These are phyloP conservation scores for Calidris pugnax DNA, from an alignment of 2,113 vertebrate species.

Conservation along the genomic window DNA sequence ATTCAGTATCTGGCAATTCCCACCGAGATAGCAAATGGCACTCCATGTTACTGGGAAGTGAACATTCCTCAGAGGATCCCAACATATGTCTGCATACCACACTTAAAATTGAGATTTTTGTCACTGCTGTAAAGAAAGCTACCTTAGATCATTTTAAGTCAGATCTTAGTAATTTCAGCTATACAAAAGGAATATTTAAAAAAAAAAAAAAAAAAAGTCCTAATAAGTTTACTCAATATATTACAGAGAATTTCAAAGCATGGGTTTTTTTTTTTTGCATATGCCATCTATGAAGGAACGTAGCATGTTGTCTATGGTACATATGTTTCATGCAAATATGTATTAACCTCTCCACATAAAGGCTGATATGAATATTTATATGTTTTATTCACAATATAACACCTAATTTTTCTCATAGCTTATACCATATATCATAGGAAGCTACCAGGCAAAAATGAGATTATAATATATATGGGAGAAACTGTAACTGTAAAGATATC, in stretches of 20 bases:
- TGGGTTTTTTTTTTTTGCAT: accelerated
- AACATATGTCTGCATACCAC: constrained; percentile 1
- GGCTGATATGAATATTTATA: neutral
- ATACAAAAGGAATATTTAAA: neutral
- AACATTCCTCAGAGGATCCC: constrained; percentile 26
- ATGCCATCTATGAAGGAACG: neutral
- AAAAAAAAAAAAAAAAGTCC: neutral
- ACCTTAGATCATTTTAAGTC: neutral
- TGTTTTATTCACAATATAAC: neutral
- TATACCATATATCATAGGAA: neutral
- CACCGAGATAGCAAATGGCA: constrained; percentile 2
- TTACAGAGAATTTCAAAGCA: neutral
- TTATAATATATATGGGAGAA: neutral
- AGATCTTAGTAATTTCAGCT: neutral
- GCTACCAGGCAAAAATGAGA: neutral
- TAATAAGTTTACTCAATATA: neutral
- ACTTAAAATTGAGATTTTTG: neutral
- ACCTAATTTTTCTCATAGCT: neutral
- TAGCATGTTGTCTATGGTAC: neutral
- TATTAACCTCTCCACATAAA: neutral
- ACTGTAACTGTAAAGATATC: neutral
- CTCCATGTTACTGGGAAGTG: constrained; percentile 35
- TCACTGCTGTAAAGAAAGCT: neutral
- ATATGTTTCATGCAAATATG: neutral
- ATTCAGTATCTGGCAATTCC: constrained; percentile 49